A percentile compares a stretch with the other conserved stretches of the same genome.
Conservation (phyloP, 2,888 invertebrate genomes). For the Conus canariensis region DNA sequence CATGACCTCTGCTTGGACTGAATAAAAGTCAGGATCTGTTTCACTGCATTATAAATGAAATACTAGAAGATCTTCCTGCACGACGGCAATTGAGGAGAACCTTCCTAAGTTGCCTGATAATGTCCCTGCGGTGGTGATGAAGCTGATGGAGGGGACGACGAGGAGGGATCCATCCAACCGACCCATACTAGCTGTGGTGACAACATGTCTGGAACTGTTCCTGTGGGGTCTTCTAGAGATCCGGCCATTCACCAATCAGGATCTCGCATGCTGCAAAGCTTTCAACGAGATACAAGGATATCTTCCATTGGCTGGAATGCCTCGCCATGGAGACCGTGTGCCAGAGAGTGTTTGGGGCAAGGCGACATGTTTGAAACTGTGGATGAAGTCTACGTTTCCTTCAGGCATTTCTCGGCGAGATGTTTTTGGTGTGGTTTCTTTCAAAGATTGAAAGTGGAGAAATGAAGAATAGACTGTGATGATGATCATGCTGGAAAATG, state of each 20-base stretch:
- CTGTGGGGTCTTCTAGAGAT: conserved; percentile 57
- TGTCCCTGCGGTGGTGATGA: conserved; percentile 56
- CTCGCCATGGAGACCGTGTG: conserved; percentile 34
- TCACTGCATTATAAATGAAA: no score
- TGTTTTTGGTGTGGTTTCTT: neutral
- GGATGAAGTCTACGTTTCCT: conserved; percentile 29
- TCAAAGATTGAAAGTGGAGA: neutral
- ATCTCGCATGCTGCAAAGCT: neutral
- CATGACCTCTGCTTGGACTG: no score
- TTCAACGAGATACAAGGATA: conserved; percentile 21
- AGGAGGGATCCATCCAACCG: conserved; percentile 63
- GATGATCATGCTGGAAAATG: neutral
- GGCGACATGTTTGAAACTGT: neutral
- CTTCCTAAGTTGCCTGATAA: conserved; percentile 75
- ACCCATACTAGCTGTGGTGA: conserved; percentile 61
- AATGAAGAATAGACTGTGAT: neutral
- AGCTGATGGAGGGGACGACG: conserved; percentile 56
- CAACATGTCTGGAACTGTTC: conserved; percentile 60
- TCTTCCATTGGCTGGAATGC: conserved; percentile 36
- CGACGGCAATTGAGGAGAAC: conserved; percentile 57
- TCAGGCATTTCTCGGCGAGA: conserved; percentile 31
- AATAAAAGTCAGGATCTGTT: no score
- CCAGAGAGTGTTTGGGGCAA: conserved; percentile 22
- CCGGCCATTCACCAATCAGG: neutral
- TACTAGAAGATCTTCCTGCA: no score